A percentile compares a stretch with the other conserved stretches of the same genome.
phyloP scores from a whole-genome alignment of 1,140 invertebrate genomes.

The Rhizoglyphus robini region DNA sequence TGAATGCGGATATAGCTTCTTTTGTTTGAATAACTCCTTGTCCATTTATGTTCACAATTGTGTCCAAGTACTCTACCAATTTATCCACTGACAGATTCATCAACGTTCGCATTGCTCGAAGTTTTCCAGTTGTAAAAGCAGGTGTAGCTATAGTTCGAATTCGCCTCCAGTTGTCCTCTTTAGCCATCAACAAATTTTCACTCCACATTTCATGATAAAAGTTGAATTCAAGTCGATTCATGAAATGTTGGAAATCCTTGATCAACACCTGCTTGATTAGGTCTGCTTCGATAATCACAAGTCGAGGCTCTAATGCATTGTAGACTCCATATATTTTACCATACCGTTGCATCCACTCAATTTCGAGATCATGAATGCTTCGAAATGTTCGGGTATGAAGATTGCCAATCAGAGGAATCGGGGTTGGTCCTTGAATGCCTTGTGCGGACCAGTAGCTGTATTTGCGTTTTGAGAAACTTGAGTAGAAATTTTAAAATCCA shows the following conservation, averaged over 20 bases:
- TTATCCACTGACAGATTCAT: slow-evolving; percentile 3
- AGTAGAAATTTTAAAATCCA: too few species aligned
- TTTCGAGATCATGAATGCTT: background rate
- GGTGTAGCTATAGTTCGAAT: slow-evolving; percentile 43
- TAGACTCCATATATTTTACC: slow-evolving; percentile 9
- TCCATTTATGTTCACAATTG: background rate
- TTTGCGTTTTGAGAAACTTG: too few species aligned
- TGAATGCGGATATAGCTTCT: slow-evolving; percentile 2
- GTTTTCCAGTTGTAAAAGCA: slow-evolving; percentile 44
- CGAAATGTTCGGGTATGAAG: background rate
- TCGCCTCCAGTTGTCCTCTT: slow-evolving; percentile 41
- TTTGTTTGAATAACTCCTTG: background rate
- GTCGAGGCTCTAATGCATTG: slow-evolving; percentile 6
- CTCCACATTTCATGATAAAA: background rate
- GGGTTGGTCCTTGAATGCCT: background rate
- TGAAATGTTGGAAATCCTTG: slow-evolving; percentile 24
- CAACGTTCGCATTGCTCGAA: too few species aligned
- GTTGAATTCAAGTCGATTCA: background rate
- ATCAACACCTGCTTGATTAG: slow-evolving; percentile 22
- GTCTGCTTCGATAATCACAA: slow-evolving; percentile 22
- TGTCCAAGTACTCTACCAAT: background rate
- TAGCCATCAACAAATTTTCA: slow-evolving; percentile 32
- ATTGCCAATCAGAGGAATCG: background rate
- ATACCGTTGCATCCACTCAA: background rate
- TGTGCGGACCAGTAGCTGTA: background rate